Percentiles rank a stretch among this genome's conserved stretches.
Evolutionary conservation across 2,888 invertebrate genomes (phyloP).

Genomic region (Hyalella azteca): DNA sequence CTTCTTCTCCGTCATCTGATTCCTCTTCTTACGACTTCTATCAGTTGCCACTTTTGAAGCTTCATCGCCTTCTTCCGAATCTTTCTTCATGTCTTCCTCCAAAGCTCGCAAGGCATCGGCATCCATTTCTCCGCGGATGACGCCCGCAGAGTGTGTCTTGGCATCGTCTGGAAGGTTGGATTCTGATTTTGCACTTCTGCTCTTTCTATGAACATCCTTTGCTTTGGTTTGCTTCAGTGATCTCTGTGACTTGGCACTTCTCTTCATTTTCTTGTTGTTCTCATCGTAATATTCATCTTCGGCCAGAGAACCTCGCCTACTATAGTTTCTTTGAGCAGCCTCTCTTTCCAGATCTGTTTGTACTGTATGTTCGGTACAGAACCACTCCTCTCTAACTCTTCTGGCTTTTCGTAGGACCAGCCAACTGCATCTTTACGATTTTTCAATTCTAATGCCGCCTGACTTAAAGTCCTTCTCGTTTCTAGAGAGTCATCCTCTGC

Average conservation of each 20-base stretch:
- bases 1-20: conserved; percentile 76
- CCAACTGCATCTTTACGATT: conserved; percentile 31
- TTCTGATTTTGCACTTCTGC: neutral
- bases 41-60: conserved; percentile 43
- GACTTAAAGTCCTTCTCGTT: conserved; percentile 43
- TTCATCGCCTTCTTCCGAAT: conserved; percentile 44
- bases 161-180: conserved; percentile 34
- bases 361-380: conserved; percentile 53
- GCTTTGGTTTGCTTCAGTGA: conserved; percentile 10
- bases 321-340: conserved; percentile 29
- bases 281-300: conserved; percentile 32
- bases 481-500: conserved; percentile 36
- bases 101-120: conserved; percentile 46
- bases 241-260: neutral
- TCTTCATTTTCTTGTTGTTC: conserved; percentile 22
- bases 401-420: conserved; percentile 33
- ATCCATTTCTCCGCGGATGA: conserved; percentile 35
- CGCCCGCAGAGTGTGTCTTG: neutral
- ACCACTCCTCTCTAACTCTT: conserved; percentile 46
- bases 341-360: conserved; percentile 46
- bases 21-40: conserved; percentile 61
- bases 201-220: neutral
- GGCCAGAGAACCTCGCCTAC: conserved; percentile 26
- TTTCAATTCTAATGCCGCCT: conserved; percentile 44
- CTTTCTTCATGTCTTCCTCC: conserved; percentile 51